phyloP scores from a whole-genome alignment of 2,888 invertebrate genomes.

The Ctena decussata region DNA sequence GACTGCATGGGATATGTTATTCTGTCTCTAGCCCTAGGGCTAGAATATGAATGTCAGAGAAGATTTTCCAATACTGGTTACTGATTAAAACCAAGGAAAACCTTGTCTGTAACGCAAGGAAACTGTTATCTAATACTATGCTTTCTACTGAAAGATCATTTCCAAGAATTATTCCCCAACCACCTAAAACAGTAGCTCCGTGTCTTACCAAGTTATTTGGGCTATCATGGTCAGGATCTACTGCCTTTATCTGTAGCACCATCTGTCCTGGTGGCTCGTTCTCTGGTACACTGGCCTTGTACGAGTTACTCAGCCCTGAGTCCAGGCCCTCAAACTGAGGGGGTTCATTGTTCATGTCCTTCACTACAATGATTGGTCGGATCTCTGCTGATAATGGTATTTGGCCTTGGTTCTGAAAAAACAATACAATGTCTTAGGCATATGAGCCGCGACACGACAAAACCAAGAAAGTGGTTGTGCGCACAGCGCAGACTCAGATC shows the following conservation, averaged over 20 bases:
- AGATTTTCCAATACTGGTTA: too few relatives aligned
- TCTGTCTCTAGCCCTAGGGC: too few relatives aligned
- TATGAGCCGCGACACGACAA: too few relatives aligned
- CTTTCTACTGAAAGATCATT: too few relatives aligned
- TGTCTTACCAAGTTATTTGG: constrained; percentile 77
- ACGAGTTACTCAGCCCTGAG: constrained; percentile 91
- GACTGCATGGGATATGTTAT: too few relatives aligned
- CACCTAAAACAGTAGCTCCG: background rate
- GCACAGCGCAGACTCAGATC: too few relatives aligned
- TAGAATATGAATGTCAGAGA: too few relatives aligned
- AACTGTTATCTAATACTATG: too few relatives aligned
- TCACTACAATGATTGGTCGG: constrained; percentile 97
- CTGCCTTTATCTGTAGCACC: constrained; percentile 88
- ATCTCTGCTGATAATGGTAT: constrained; percentile 82
- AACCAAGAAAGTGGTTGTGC: too few relatives aligned
- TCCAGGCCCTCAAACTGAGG: constrained; percentile 94
- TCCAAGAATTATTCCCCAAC: background rate
- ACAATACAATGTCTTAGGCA: too few relatives aligned
- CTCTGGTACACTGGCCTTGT: constrained; percentile 98
- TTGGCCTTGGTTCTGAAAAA: constrained; percentile 84
- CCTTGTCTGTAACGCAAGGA: too few relatives aligned
- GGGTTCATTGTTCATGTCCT: constrained; percentile 98
- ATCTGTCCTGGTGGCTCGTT: constrained; percentile 98
- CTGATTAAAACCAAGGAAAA: too few relatives aligned
- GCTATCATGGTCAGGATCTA: constrained; percentile 81